Evolutionary conservation across 2,113 vertebrate species (phyloP), one percentile per base, ranked within the genome.

Genomic region (Eptesicus fuscus): DNA sequence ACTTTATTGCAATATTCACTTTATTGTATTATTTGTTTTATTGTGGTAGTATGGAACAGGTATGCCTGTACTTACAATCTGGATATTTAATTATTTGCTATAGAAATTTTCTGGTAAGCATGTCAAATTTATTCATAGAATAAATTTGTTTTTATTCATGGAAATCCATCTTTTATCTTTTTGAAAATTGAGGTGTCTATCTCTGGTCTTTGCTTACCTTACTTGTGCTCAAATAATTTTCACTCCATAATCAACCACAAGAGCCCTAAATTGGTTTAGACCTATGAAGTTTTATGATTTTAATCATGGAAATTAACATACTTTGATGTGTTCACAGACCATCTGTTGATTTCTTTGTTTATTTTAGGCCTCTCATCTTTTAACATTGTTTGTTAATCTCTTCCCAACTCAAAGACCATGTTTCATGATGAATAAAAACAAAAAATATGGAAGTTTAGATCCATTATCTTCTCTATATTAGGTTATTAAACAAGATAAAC

Each of bases 401-500:
- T 83, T 96, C 28, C 14, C 63, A 95, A 83, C 4, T 74, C 0
- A 30, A 95, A 83, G 53, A 79, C 23, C 18, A 65, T 74, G 79
- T 88, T 53, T 0, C 10, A 20, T 20, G 70, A n/a, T 44, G 17
- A 47, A 59, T 47, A 74, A 93, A 90, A 93, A 87, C 30, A 94
- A 51, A 88, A 74, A 93, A 92, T 90, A 91, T 78, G 42, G 83
- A 88, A 74, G 16, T 30, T 91, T 16, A 30, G 30, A 70, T 80
- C 79, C 56, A 91, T 83, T 65, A 44, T 18, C 56, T 91, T 91
- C 77, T 92, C 59, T 83, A 32, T 92, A 18, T 86, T 89, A 93
- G 53, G 47, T 92, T 92, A 70, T 95, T 90, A 73, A 71, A 83
- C 32, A 93, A 94, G 67, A 91, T 87, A 70, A 95, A 95, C 35